A percentile compares a stretch with the other conserved stretches of the same genome.
phyloP scores from a whole-genome alignment of 2,113 vertebrate species.

The Sturnira hondurensis region DNA sequence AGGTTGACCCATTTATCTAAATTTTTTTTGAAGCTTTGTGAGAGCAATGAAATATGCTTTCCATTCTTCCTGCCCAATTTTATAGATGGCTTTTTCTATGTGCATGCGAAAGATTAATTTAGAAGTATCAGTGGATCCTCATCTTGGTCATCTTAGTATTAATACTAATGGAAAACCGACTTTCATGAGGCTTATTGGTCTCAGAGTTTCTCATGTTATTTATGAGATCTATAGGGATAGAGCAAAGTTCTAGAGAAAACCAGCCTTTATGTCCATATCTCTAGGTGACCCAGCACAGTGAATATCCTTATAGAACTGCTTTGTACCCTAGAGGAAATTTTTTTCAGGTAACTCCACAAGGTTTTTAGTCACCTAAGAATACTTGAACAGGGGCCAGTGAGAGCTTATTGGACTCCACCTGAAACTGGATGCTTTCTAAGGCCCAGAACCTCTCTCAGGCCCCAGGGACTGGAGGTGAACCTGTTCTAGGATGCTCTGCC shows the following conservation, averaged over 20 bases:
- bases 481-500: background rate
- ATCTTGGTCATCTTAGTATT: background rate
- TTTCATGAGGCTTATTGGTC: background rate
- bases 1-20: background rate
- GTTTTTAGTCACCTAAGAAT: background rate
- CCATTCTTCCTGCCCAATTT: background rate
- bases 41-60: background rate
- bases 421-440: background rate
- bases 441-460: background rate
- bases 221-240: background rate
- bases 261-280: background rate
- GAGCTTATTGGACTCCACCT: background rate
- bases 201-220: background rate
- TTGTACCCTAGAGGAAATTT: background rate
- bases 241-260: background rate
- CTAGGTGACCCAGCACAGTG: background rate
- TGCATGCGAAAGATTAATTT: background rate
- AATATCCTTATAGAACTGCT: background rate
- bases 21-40: background rate
- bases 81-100: background rate
- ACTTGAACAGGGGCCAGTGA: background rate
- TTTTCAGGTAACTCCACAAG: background rate
- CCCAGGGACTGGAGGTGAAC: background rate
- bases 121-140: background rate
- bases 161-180: background rate